phyloP scores from a whole-genome alignment of 2,888 invertebrate genomes.

The Himalopsyche japonica region DNA sequence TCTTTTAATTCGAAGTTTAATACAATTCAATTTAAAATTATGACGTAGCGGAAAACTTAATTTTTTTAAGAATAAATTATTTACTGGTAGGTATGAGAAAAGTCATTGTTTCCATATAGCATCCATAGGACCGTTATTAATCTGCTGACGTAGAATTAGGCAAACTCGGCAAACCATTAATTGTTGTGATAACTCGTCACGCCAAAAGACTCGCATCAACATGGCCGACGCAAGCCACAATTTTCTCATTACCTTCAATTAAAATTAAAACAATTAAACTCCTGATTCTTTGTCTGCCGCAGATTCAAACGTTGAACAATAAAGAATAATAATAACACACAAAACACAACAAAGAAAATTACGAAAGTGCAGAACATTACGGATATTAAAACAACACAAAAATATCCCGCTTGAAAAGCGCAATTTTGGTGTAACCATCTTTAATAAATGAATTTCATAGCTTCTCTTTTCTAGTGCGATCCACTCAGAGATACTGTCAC shows the following conservation, averaged over 20 bases:
- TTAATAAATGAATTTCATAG: slow-evolving; percentile 22
- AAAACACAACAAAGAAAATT: slow-evolving; percentile 30
- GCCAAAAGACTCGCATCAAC: slow-evolving; percentile 7
- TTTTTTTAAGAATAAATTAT: not conserved
- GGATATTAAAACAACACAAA: slow-evolving; percentile 14
- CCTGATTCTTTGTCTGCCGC: slow-evolving; percentile 37
- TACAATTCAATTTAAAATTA: not conserved
- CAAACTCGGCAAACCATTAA: slow-evolving; percentile 15
- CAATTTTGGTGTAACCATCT: slow-evolving; percentile 16
- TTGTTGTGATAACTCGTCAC: slow-evolving; percentile 31
- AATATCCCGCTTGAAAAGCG: slow-evolving; percentile 10
- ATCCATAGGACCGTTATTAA: not conserved
- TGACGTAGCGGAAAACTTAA: not conserved
- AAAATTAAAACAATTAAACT: slow-evolving; percentile 40
- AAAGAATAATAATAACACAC: slow-evolving; percentile 29
- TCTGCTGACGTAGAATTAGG: not conserved
- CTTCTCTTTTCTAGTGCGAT: slow-evolving; percentile 13
- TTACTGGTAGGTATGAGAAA: not conserved
- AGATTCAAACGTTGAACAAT: slow-evolving; percentile 27
- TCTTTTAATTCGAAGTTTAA: not conserved
- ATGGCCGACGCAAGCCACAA: slow-evolving; percentile 26
- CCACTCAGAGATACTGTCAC: slow-evolving; percentile 17
- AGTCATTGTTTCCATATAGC: not conserved
- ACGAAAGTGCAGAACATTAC: slow-evolving; percentile 24
- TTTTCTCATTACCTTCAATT: slow-evolving; percentile 41